Evolutionary conservation across 2,113 vertebrate genomes (phyloP), one percentile per base, ranked within the genome.

Genomic region (Sylvia atricapilla): DNA sequence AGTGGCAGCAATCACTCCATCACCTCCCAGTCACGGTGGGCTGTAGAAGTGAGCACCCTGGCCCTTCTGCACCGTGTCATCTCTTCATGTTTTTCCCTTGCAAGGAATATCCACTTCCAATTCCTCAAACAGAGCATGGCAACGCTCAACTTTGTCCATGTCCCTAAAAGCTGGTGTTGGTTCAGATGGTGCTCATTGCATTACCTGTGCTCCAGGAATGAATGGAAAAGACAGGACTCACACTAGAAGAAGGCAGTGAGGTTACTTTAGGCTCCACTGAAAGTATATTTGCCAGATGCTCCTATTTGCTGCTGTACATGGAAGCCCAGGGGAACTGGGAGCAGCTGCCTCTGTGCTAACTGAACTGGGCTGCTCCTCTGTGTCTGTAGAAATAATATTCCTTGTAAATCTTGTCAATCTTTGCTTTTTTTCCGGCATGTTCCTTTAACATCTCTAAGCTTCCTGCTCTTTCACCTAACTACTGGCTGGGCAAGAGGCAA

Each of bases 371-470:
- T 83, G 58, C 22, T 94, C 27, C 31, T 43, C 28, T 56, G 2
- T 37, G 19, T 72, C 64, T 87, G 41, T 41, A 90, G 58, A 96
- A 82, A 68, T 85, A 64, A 83, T 33, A 21, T 10, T 80, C 15
- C 35, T 67, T 59, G 16, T 49, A 88, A 50, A 9, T 83, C 55
- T 80, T 80, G 76, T 27, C n/a, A 77, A 53, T 55, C 13, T 82
- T 89, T 60, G 16, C 12, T 46, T 81, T 86, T 86, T 70, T 15
- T 27, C 72, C 50, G 55, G 23, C 27, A 25, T 35, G 21, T 74
- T 90, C 47, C 62, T 77, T 69, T 90, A 90, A 88, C 10, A 2
- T 74, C 25, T 55, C 63, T 70, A 28, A 86, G 39, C 15, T 79
- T 31, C 13, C 27, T 59, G 33, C 11, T 50, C 46, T 89, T 92